Base-by-base conservation (phyloP, 2,797 vertebrate genomes). In the Sparidentex hasta region DNA sequence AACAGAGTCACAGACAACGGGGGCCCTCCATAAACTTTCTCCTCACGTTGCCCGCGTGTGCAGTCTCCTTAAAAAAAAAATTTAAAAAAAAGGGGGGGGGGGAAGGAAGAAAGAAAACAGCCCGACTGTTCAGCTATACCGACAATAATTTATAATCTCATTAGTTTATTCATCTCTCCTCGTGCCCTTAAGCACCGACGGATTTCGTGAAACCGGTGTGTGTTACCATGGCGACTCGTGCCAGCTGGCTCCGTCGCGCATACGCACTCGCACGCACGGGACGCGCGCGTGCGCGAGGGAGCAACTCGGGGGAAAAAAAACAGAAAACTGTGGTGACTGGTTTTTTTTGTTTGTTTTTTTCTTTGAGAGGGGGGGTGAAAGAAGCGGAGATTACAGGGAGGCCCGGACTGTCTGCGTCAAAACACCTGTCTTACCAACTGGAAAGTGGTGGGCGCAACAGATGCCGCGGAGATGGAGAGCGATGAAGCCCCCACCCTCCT, bases 181-280 rank as follows among this genome's bases (percentile, higher is more conserved):
- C 81, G 77, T 88, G 88, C 90, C 90, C 92, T 90, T 83, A 92
- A 94, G 87, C 92, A 20, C 87, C 78, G 73, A 81, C 74, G 74
- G 83, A 82, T 90, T 90, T 89, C 75, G 88, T 86, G 83, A 90
- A 91, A 91, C 85, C 87, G 71, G 87, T 91, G 90, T 89, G 88
- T 74, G 95, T 95, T 95, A 90, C 94, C 95, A 95, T 95, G 93
- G 92, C 81, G 93, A 95, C 92, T 88, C 90, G 87, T 91, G 92
- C 94, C 94, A 95, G 93, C 92, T 94, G 93, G 93, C 90, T 88
- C 65, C 87, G 71, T 74, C 66, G 87, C 76, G 86, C 87, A 51
- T 21, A 6, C 41, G 18, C 46, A 4, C 68, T 21, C 62, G 1
- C 72, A 43, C 27, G 27, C 27, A 27, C 27, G 27, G 27, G 4